Evolutionary conservation across 2,113 vertebrate genomes (phyloP), one percentile per base, ranked within the genome.

Genomic region (Halcyon malimbica): DNA sequence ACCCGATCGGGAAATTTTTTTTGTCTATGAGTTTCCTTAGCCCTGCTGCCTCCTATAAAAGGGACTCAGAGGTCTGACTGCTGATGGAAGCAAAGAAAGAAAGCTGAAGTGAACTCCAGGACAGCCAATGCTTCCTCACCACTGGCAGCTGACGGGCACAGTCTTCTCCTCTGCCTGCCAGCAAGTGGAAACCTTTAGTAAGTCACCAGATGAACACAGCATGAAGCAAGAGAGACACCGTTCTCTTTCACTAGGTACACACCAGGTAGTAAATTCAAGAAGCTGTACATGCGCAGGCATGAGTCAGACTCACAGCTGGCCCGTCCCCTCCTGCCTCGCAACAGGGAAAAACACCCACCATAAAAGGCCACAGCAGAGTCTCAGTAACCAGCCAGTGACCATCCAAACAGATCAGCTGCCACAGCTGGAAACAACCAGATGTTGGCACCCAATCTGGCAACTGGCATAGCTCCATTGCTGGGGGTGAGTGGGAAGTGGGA

Each of bases 281-380:
- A 80, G 80, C 35, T 23, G 23, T 50, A 51, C 13, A 5, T 7
- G 50, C 69, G 46, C 11, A 69, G 74, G n/a, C 48, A 17, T 42
- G 80, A 96, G 65, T 95, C 93, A 94, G 21, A 8, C n/a, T 42
- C 60, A 83, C 91, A 94, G 90, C 94, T 80, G 74, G 77, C 35
- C 65, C 56, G 57, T 10, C 79, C 51, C 82, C 33, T 62, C 62
- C 73, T 18, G 46, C 59, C 92, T 90, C 10, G 14, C 33, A 46
- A 65, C 67, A 79, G 16, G 56, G 41, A 93, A 78, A 68, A 93
- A 33, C 15, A 63, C 5, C 37, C 87, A 59, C 65, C 37, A 41
- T 15, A 59, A 53, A 42, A 51, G 44, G 48, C 46, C 28, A 50
- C 7, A 29, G 65, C 63, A 83, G 13, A 75, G 51, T 51, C 68